A percentile compares a stretch with the other conserved stretches of the same genome.
Evolutionary conservation across 2,888 invertebrate species (phyloP).

Genomic region (Nipponacmea schrenckii): DNA sequence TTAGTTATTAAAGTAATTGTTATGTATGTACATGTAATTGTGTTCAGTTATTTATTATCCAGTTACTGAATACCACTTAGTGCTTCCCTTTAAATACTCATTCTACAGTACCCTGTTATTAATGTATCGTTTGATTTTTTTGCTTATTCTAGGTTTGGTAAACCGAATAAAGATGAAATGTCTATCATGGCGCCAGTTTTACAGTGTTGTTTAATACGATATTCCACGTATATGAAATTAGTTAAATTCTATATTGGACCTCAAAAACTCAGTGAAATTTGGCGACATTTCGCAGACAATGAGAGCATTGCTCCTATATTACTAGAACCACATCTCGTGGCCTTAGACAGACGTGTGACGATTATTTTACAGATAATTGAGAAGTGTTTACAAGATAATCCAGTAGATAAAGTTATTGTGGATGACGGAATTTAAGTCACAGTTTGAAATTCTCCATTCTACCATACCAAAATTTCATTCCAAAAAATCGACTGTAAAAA

Average conservation of each 20-base stretch:
- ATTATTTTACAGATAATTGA: slow-evolving; percentile 47
- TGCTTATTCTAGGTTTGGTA: slow-evolving; percentile 78
- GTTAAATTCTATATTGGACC: slow-evolving; percentile 71
- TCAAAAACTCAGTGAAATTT: slow-evolving; percentile 75
- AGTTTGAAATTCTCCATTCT: too few relatives aligned
- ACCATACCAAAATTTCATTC: too few relatives aligned
- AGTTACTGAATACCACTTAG: too few relatives aligned
- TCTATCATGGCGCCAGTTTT: slow-evolving; percentile 93
- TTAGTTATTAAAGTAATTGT: too few relatives aligned
- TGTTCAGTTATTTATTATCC: too few relatives aligned
- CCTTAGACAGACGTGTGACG: slow-evolving; percentile 85
- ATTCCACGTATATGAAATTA: slow-evolving; percentile 84
- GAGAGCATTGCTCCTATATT: slow-evolving; percentile 91
- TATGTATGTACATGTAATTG: too few relatives aligned
- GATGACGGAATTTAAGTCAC: not conserved
- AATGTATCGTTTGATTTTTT: too few relatives aligned
- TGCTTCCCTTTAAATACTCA: too few relatives aligned
- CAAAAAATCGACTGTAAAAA: too few relatives aligned
- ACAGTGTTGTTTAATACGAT: slow-evolving; percentile 93
- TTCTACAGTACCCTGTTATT: too few relatives aligned
- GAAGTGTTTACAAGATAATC: slow-evolving; percentile 34
- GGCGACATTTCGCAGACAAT: slow-evolving; percentile 80
- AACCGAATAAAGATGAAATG: slow-evolving; percentile 90
- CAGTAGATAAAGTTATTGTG: not conserved
- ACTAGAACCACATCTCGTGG: slow-evolving; percentile 89